Conservation (phyloP, 2,113 vertebrate species). For the Boulengeromyrus knoepffleri region DNA sequence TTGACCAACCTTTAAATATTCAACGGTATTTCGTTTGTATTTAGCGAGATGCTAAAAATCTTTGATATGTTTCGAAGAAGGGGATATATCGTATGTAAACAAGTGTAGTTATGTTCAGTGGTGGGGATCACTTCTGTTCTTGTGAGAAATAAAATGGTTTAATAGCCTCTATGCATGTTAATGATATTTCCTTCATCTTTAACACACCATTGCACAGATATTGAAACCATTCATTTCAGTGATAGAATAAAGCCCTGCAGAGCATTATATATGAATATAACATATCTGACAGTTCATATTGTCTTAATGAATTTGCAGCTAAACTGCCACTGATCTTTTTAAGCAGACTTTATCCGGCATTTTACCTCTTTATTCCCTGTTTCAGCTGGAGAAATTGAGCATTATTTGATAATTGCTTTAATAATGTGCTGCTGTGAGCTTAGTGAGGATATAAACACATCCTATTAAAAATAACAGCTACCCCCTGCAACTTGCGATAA, state of each 20-base stretch:
- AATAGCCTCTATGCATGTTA: slow-evolving; percentile 74
- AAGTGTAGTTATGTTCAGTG: slow-evolving; percentile 58
- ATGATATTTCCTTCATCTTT: slow-evolving; percentile 77
- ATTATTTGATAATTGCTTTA: slow-evolving; percentile 7
- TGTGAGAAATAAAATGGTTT: slow-evolving; percentile 67
- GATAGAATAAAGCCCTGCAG: slow-evolving; percentile 63
- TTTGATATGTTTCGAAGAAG: slow-evolving; percentile 53
- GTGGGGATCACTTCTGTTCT: slow-evolving; percentile 60
- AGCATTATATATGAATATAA: slow-evolving; percentile 61
- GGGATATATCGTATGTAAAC: slow-evolving; percentile 55
- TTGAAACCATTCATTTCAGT: slow-evolving; percentile 82
- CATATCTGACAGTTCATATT: slow-evolving; percentile 45
- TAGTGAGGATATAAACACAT: background rate
- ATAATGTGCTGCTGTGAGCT: background rate
- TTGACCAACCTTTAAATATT: slow-evolving; percentile 1
- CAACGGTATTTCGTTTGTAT: slow-evolving; percentile 20
- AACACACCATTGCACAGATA: slow-evolving; percentile 84
- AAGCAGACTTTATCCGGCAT: background rate
- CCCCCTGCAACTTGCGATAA: background rate
- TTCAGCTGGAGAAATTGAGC: background rate
- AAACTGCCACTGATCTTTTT: slow-evolving; percentile 32
- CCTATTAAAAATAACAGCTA: background rate
- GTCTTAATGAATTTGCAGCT: slow-evolving; percentile 40
- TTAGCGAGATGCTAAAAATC: slow-evolving; percentile 61
- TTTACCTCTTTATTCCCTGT: background rate